Percentiles rank a stretch among this genome's conserved stretches.
These are phyloP conservation scores for Lethenteron reissneri DNA, from an alignment of 2,113 vertebrate species.

Conservation along the genomic window DNA sequence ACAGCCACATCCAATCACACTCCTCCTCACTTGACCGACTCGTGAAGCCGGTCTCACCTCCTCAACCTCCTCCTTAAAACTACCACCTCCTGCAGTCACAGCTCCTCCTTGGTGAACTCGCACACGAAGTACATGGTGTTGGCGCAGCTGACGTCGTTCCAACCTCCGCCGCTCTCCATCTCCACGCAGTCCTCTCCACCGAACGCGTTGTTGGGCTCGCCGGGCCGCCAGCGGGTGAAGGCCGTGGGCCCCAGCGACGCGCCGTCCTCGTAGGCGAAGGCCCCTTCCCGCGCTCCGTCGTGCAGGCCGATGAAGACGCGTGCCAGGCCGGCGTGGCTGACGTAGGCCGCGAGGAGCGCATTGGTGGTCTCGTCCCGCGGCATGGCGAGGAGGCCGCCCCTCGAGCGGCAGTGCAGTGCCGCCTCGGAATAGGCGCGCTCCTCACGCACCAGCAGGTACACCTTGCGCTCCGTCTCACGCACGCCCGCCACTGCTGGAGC, in stretches of 20 bases:
- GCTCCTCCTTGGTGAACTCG: slow-evolving; percentile 67
- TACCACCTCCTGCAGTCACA: slow-evolving; percentile 6
- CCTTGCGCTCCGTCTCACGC: slow-evolving; percentile 72
- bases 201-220: slow-evolving; percentile 79
- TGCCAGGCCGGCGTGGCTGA: slow-evolving; percentile 51
- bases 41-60: too few relatives aligned
- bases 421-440: slow-evolving; percentile 64
- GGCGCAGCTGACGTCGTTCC: slow-evolving; percentile 83
- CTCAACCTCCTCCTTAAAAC: not conserved
- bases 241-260: slow-evolving; percentile 50
- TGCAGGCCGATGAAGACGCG: slow-evolving; percentile 79
- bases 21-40: too few relatives aligned
- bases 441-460: slow-evolving; percentile 93
- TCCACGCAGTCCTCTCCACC: slow-evolving; percentile 86
- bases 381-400: slow-evolving; percentile 77
- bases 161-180: slow-evolving; percentile 68
- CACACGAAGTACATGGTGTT: slow-evolving; percentile 88
- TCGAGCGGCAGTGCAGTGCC: slow-evolving; percentile 52
- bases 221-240: slow-evolving; percentile 73
- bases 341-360: slow-evolving; percentile 45
- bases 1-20: too few relatives aligned
- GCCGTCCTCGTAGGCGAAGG: slow-evolving; percentile 56
- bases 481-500: slow-evolving; percentile 91
- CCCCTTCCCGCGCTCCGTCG: slow-evolving; percentile 61
- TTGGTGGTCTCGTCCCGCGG: slow-evolving; percentile 72